Conservation (phyloP, 2,888 invertebrate species). For the Andrena chrysosceles region DNA sequence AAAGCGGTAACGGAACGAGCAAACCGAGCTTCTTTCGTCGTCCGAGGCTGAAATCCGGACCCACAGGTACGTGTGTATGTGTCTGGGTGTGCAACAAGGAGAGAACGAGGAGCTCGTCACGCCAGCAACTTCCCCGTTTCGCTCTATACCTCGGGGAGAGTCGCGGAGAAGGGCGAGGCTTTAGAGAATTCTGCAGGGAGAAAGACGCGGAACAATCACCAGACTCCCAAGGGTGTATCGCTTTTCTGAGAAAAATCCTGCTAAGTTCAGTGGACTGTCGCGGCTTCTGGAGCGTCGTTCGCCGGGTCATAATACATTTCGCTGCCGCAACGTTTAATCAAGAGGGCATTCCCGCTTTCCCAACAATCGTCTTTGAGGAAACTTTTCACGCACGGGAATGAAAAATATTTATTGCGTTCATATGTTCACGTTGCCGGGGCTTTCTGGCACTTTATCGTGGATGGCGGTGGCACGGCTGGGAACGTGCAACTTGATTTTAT, state of each 20-base stretch:
- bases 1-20: slow-evolving; percentile 54
- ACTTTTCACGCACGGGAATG: slow-evolving; percentile 45
- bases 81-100: slow-evolving; percentile 33
- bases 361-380: slow-evolving; percentile 34
- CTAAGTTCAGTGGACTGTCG: slow-evolving; percentile 49
- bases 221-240: slow-evolving; percentile 48
- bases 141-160: slow-evolving; percentile 30
- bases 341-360: slow-evolving; percentile 15
- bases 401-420: slow-evolving; percentile 51
- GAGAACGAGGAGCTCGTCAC: slow-evolving; percentile 40
- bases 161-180: slow-evolving; percentile 18
- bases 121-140: slow-evolving; percentile 60
- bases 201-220: slow-evolving; percentile 58
- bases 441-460: background rate
- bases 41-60: slow-evolving; percentile 47
- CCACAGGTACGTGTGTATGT: slow-evolving; percentile 27
- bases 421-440: slow-evolving; percentile 11
- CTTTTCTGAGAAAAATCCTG: slow-evolving; percentile 48
- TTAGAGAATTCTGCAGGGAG: slow-evolving; percentile 27
- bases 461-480: background rate
- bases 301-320: slow-evolving; percentile 58
- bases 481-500: background rate
- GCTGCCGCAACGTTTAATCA: slow-evolving; percentile 61
- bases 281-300: slow-evolving; percentile 48
- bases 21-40: slow-evolving; percentile 55